Conservation (phyloP, 2,797 vertebrate genomes). For the Arctocebus calabarensis region DNA sequence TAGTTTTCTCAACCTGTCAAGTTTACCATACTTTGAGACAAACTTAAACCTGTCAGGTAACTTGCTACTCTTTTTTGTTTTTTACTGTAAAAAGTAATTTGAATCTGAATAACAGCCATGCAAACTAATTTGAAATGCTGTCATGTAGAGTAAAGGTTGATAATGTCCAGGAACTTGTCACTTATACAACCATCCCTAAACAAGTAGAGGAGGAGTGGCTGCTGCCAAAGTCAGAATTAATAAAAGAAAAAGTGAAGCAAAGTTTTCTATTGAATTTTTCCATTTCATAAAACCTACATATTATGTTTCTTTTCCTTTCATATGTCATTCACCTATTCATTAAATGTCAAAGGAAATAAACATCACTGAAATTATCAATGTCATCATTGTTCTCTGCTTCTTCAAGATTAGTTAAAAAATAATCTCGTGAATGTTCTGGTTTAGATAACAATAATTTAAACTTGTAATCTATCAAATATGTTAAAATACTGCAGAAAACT, state of each 20-base stretch:
- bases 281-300: conserved; percentile 10
- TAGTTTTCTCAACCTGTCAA: not conserved
- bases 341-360: conserved; percentile 55
- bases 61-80: not conserved
- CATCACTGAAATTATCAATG: not conserved
- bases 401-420: not conserved
- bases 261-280: not conserved
- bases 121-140: not conserved
- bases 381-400: conserved; percentile 19
- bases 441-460: conserved; percentile 22
- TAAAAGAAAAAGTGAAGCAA: not conserved
- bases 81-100: conserved; percentile 20
- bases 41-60: not conserved
- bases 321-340: conserved; percentile 24
- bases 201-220: not conserved
- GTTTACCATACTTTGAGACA: conserved; percentile 55
- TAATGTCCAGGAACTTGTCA: not conserved
- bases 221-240: not conserved
- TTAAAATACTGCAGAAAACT: not conserved
- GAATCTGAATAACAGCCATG: not conserved
- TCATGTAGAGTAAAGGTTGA: not conserved
- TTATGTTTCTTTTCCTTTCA: not conserved
- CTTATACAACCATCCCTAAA: not conserved
- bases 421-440: not conserved
- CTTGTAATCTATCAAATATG: not conserved